Base-by-base conservation (phyloP, 2,797 vertebrate species). In the Sebastiscus albofasciatus region DNA sequence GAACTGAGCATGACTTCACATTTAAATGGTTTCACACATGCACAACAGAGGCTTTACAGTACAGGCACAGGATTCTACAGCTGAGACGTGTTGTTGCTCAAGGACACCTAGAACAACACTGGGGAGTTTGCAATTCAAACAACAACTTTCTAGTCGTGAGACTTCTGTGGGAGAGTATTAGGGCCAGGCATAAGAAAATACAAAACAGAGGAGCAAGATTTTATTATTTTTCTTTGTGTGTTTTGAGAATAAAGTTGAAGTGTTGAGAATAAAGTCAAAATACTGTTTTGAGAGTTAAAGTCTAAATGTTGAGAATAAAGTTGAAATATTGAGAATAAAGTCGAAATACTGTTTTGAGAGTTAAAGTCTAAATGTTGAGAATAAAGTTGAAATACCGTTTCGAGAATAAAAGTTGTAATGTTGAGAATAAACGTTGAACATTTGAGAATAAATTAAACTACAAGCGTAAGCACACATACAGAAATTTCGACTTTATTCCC, bases 11-110 rank as follows among this genome's bases (percentile, higher is more conserved):
- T 31, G 67, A 82, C 67, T 68, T 82, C 67, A 79, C 72, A 59
- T 72, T 59, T 68, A 72, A 71, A 59, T 12, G 5, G 18, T 74
- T 70, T 73, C 58, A 73, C 72, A 82, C 72, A 67, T 67, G 42
- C 60, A 56, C 27, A 65, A 6, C 55, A 58, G 55, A 52, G 11
- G 52, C 67, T 42, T 66, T 4, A 22, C 20, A 33, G 20, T 3
- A 8, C 14, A 67, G 16, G 2, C 14, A 5, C 26, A 46, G 52
- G 20, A 1, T 14, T 59, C 12, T 18, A 12, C 31, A 11, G 33
- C 2, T 16, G 46, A 6, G 61, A 1, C 10, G 34, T 5, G 46
- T 2, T 11, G 10, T 16, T 9, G 27, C 34, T 49, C 10, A 52
- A 42, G 22, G 65, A 34, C 55, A 59, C 22, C n/a, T 1, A 14